A percentile compares a stretch with the other conserved stretches of the same genome.
Conservation (phyloP, 2,113 vertebrate species). For the Caloenas nicobarica region DNA sequence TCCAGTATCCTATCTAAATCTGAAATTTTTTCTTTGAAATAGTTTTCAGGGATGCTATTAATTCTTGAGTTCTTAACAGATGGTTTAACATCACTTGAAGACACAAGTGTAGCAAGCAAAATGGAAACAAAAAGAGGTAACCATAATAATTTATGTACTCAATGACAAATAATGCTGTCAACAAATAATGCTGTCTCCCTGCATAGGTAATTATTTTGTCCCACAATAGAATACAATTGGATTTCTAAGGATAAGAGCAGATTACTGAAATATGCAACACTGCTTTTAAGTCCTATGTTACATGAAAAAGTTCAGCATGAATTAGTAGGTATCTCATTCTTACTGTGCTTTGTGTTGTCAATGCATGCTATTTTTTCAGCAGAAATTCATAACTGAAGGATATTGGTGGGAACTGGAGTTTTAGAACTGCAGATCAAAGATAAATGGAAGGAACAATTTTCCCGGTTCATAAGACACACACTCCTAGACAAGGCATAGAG, state of each 20-base stretch:
- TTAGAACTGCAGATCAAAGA: neutral
- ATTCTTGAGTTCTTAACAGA: neutral
- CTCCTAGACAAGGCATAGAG: neutral
- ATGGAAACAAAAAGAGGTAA: neutral
- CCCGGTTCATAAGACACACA: neutral
- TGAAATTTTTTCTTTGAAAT: neutral
- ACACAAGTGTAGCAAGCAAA: neutral
- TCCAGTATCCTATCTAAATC: neutral
- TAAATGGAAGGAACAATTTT: neutral
- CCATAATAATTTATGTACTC: neutral
- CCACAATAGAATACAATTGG: neutral
- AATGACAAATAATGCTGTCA: neutral
- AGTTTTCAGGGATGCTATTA: neutral
- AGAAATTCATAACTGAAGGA: neutral
- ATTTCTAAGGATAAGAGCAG: neutral
- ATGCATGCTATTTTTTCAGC: neutral
- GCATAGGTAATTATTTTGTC: neutral
- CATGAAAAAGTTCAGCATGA: neutral
- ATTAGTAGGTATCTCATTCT: neutral
- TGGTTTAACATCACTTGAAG: neutral
- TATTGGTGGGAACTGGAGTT: neutral
- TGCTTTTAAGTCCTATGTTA: neutral
- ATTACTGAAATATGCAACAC: neutral
- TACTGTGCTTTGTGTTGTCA: neutral
- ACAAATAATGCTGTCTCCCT: neutral